Percentiles rank a stretch among this genome's conserved stretches.
phyloP scores from a whole-genome alignment of 2,113 vertebrate genomes.

The Mionectes macconnelli region DNA sequence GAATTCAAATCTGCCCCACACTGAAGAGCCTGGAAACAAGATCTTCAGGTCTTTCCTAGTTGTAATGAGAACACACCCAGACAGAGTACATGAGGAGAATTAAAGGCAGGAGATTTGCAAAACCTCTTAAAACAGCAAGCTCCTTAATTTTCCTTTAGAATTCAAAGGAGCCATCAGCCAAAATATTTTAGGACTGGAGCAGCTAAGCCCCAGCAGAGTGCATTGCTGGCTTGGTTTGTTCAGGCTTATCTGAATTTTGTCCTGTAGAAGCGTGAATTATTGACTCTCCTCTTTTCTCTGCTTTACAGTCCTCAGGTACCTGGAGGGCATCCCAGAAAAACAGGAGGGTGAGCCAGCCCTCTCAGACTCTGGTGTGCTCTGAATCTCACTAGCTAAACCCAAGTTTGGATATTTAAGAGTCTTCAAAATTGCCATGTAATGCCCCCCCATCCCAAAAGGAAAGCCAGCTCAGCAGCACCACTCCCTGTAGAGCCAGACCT shows the following conservation, averaged over 20 bases:
- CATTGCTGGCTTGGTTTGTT: slow-evolving; percentile 32
- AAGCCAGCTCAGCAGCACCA: background rate
- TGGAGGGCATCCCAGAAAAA: slow-evolving; percentile 71
- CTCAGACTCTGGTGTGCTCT: background rate
- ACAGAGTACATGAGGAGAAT: slow-evolving; percentile 17
- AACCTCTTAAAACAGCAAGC: slow-evolving; percentile 28
- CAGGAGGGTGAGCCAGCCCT: slow-evolving; percentile 38
- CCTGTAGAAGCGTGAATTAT: slow-evolving; percentile 44
- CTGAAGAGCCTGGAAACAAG: slow-evolving; percentile 45
- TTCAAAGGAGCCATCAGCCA: slow-evolving; percentile 6
- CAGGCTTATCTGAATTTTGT: slow-evolving; percentile 48
- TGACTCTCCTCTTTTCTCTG: slow-evolving; percentile 43
- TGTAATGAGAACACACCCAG: slow-evolving; percentile 49
- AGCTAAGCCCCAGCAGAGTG: slow-evolving; percentile 28
- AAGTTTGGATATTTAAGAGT: slow-evolving; percentile 8
- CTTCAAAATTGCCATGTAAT: background rate
- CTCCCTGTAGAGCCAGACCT: background rate
- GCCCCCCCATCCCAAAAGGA: background rate
- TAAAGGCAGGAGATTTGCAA: slow-evolving; percentile 47
- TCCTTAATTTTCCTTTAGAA: slow-evolving; percentile 32
- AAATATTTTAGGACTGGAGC: slow-evolving; percentile 9
- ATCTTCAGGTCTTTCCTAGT: slow-evolving; percentile 50
- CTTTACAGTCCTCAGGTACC: slow-evolving; percentile 60
- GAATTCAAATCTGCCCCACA: slow-evolving; percentile 25
- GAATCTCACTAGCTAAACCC: background rate